Conservation (phyloP, 1,140 invertebrate genomes). For the Drosophila tropicalis region DNA sequence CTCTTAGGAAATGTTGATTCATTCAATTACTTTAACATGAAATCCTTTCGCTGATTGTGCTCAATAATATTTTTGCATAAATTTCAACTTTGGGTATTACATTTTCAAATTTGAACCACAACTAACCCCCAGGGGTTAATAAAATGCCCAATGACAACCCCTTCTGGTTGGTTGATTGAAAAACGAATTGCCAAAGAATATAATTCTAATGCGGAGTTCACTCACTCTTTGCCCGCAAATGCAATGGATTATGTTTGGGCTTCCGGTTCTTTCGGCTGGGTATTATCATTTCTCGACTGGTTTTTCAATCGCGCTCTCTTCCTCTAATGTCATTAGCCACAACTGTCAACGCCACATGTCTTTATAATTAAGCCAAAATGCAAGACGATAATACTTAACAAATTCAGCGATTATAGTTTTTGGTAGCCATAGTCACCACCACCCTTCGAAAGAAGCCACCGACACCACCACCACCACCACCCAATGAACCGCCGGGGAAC, state of each 20-base stretch:
- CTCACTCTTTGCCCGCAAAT: slow-evolving; percentile 49
- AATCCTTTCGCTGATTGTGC: not conserved
- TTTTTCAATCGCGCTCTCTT: slow-evolving; percentile 22
- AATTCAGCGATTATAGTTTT: slow-evolving; percentile 65
- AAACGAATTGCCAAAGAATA: slow-evolving; percentile 38
- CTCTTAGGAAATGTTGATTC: not conserved
- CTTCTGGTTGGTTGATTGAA: slow-evolving; percentile 18
- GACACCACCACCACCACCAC: not conserved
- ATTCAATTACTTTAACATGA: too few relatives aligned
- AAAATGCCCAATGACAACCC: not conserved
- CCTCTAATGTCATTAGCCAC: slow-evolving; percentile 70
- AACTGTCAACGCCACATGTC: slow-evolving; percentile 79
- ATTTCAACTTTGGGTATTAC: slow-evolving; percentile 20
- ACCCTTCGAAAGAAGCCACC: not conserved
- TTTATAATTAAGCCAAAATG: slow-evolving; percentile 72
- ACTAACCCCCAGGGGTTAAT: slow-evolving; percentile 14
- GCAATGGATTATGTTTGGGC: slow-evolving; percentile 64
- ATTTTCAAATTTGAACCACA: slow-evolving; percentile 54
- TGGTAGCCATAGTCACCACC: slow-evolving; percentile 15
- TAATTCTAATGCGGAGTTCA: slow-evolving; percentile 36
- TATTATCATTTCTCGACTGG: slow-evolving; percentile 22
- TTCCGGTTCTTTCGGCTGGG: slow-evolving; percentile 31
- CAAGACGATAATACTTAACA: slow-evolving; percentile 71
- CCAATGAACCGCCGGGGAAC: slow-evolving; percentile 6
- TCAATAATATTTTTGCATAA: not conserved